phyloP scores from a whole-genome alignment of 2,797 vertebrate species.

The Oryzias dopingdopingensis region DNA sequence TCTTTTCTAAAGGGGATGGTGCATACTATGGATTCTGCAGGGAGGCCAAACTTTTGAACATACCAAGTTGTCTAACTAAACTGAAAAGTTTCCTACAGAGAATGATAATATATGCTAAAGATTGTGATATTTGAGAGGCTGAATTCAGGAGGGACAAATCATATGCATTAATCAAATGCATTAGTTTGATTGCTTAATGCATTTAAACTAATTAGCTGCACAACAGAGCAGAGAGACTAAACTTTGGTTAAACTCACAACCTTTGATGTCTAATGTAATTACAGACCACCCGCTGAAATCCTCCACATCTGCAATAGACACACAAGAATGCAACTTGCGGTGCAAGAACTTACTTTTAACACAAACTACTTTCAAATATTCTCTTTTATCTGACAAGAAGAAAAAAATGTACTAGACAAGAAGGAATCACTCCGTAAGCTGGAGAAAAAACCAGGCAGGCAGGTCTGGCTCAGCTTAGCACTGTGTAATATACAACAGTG shows the following conservation, averaged over 20 bases:
- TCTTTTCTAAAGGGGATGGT: no score
- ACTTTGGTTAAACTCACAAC: constrained; percentile 36
- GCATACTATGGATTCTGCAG: no score
- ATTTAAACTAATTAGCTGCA: constrained; percentile 15
- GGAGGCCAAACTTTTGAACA: no score
- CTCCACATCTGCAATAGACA: constrained; percentile 26
- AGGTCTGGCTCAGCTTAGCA: constrained; percentile 22
- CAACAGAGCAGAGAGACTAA: constrained; percentile 14
- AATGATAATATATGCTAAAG: no score
- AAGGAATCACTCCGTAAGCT: constrained; percentile 27
- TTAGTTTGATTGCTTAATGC: background rate
- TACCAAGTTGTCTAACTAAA: no score
- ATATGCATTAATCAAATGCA: no score
- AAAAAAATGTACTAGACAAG: constrained; percentile 48
- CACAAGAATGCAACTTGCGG: constrained; percentile 19
- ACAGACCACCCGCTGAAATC: constrained; percentile 33
- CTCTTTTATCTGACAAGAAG: constrained; percentile 64
- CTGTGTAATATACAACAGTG: constrained; percentile 20
- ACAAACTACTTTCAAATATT: constrained; percentile 68
- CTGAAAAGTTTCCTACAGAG: no score
- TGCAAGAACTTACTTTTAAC: constrained; percentile 48
- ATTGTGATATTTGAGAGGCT: no score
- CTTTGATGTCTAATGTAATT: constrained; percentile 61
- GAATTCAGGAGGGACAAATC: no score
- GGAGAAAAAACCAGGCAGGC: constrained; percentile 9